Evolutionary conservation across 1,140 invertebrate species (phyloP), one percentile per base, ranked within the genome.

Genomic region (Chionoecetes opilio): DNA sequence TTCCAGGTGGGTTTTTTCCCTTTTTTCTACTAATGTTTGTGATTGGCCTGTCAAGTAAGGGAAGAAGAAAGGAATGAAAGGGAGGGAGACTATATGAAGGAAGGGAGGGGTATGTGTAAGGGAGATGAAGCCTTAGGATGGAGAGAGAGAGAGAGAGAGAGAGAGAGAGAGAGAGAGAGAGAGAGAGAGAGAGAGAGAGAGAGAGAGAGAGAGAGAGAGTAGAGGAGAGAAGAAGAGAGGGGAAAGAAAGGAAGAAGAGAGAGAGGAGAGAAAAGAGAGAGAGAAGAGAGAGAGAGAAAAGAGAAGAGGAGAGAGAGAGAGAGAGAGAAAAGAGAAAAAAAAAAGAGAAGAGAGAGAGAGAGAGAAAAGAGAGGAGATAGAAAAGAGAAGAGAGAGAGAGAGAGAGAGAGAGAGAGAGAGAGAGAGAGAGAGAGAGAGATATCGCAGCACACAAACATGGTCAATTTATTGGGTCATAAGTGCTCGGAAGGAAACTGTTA

Each of bases 111-210:
- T 14, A n/a, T 11, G n/a, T 11, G 53, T 14, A n/a, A n/a, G n/a
- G 53, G 53, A 86, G 84, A 29, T 11, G 32, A 31, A 86, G 84
- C 11, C 11, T n/a, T n/a, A n/a, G n/a, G n/a, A n/a, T n/a, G n/a
- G n/a, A n/a, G n/a, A n/a, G n/a, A 29, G 84, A 86, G 84, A 29
- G 84, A 29, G 84, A 29, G 29, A 29, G 84, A 86, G 84, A 29
- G 29, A 29, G 84, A 86, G 84, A 86, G 29, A 86, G 84, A 86
- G 84, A 29, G 29, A 29, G 84, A 86, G 84, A 29, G 29, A 29
- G 84, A 86, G 29, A 29, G 29, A 29, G 84, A 86, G 29, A 29
- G 29, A 29, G 84, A 86, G 84, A 29, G 29, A 29, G 84, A 86
- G 84, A 29, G 29, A 29, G 29, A 86, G 29, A 29, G 29, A 29